These are phyloP conservation scores for Pheosia gnoma DNA, from an alignment of 2,888 invertebrate species.

Conservation along the genomic window DNA sequence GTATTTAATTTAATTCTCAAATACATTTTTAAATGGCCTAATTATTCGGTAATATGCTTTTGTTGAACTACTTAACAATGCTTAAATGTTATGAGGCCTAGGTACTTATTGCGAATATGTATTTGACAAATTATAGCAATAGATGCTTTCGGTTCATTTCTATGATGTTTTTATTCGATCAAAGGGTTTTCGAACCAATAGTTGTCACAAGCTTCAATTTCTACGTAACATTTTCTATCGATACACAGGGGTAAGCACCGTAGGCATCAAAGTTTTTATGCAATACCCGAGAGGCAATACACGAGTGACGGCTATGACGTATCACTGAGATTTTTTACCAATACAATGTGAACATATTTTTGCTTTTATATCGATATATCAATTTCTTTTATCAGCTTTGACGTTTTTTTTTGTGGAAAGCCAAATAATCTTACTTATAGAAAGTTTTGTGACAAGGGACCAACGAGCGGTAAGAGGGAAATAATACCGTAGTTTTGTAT, in stretches of 20 bases:
- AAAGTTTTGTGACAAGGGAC: conserved; percentile 55
- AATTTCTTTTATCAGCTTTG: conserved; percentile 73
- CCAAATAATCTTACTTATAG: conserved; percentile 48
- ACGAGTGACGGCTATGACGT: conserved; percentile 80
- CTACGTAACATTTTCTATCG: conserved; percentile 13
- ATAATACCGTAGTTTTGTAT: conserved; percentile 1
- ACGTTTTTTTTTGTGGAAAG: conserved; percentile 48
- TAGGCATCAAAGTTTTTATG: conserved; percentile 63
- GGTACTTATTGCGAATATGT: too few relatives aligned
- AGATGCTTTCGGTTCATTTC: too few relatives aligned
- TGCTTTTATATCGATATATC: conserved; percentile 83
- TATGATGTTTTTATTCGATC: conserved; percentile 14
- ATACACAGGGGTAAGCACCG: conserved; percentile 29
- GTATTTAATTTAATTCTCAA: too few relatives aligned
- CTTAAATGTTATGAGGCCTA: too few relatives aligned
- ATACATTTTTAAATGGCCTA: too few relatives aligned
- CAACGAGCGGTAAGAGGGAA: not conserved
- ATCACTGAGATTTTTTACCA: conserved; percentile 78
- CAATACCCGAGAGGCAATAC: conserved; percentile 71
- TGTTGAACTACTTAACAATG: too few relatives aligned
- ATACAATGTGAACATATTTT: conserved; percentile 78
- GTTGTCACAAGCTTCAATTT: conserved; percentile 15
- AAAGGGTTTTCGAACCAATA: conserved; percentile 27
- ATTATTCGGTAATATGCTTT: too few relatives aligned
- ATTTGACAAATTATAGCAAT: too few relatives aligned